Evolutionary conservation across 2,113 vertebrate genomes (phyloP), one percentile per base, ranked within the genome.

Genomic region (Centropus bengalensis): DNA sequence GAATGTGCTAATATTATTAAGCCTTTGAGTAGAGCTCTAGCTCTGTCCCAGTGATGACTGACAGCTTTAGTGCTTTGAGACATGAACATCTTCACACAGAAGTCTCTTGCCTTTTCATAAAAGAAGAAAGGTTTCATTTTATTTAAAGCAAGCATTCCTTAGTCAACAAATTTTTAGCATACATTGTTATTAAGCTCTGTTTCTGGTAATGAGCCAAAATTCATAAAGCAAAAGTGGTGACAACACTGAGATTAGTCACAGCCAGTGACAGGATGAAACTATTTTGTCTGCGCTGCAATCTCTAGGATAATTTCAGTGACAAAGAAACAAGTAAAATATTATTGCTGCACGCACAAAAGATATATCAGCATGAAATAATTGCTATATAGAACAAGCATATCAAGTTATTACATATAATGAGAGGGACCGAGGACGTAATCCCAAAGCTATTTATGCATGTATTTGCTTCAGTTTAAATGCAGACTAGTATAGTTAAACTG

Each of bases 261-360:
- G 70, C 18, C 24, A 45, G 21, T 70, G 71, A 90, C 73, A 82
- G 54, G 16, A 74, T 47, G 18, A 63, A 70, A 92, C 55, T 80
- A 22, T 27, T 87, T 82, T 77, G 52, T 81, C 73, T 80, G 38
- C 38, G 90, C 24, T 94, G 45, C 49, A 81, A 77, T 40, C 60
- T 88, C 24, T 14, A 26, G 58, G 56, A 77, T 77, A 67, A 90
- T 77, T 89, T 80, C 78, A 63, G 40, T 75, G 47, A 52, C 47
- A 79, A 95, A 92, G 71, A 83, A 95, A 93, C 24, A 77, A 71
- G 38, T 82, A 78, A 86, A 88, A 82, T 79, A 19, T 64, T 88
- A 87, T 81, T 91, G 49, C 49, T 88, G 28, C 27, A 75, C 42
- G 52, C 55, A 86, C 36, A 76, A 81, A 79, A 86, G 36, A 33